Evolutionary conservation across 2,888 invertebrate species (phyloP).

Genomic region (Zaprionus obscuricornis): DNA sequence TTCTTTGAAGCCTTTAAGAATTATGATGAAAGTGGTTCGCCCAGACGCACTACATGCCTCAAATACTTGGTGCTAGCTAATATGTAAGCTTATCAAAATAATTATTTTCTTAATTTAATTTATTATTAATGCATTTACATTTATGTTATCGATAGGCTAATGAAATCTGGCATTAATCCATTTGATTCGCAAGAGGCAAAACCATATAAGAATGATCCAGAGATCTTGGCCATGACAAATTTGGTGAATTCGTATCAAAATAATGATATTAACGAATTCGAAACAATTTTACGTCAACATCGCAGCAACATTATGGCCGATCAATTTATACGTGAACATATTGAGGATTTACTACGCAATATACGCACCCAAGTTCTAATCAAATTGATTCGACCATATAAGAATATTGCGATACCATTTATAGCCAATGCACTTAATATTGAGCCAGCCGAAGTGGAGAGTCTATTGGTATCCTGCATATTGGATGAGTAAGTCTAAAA

Average conservation of each 20-base stretch:
- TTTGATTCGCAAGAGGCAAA: constrained; percentile 99
- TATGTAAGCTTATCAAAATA: constrained; percentile 88
- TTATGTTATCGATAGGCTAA: constrained; percentile 87
- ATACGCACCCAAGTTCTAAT: constrained; percentile 98
- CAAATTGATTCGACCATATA: constrained; percentile 98
- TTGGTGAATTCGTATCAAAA: constrained; percentile 98
- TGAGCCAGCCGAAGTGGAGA: constrained; percentile 97
- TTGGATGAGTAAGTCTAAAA: constrained; percentile 92
- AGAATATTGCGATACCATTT: constrained; percentile 98
- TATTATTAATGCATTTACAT: rapidly evolving
- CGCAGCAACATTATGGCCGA: constrained; percentile 99
- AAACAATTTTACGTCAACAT: constrained; percentile 96
- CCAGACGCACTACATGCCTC: constrained; percentile 97
- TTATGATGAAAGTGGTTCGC: constrained; percentile 99
- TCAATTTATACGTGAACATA: constrained; percentile 99
- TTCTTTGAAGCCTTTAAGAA: constrained; percentile 99
- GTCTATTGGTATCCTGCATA: constrained; percentile 98
- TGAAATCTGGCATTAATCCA: constrained; percentile 99
- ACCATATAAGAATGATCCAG: constrained; percentile 99
- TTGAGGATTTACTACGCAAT: constrained; percentile 97
- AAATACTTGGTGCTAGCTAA: constrained; percentile 99
- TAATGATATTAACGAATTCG: constrained; percentile 99
- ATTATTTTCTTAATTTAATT: not conserved
- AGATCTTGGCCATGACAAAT: constrained; percentile 99
- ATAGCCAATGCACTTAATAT: constrained; percentile 97